Conservation (phyloP, 2,113 vertebrate genomes). For the Scomber japonicus region DNA sequence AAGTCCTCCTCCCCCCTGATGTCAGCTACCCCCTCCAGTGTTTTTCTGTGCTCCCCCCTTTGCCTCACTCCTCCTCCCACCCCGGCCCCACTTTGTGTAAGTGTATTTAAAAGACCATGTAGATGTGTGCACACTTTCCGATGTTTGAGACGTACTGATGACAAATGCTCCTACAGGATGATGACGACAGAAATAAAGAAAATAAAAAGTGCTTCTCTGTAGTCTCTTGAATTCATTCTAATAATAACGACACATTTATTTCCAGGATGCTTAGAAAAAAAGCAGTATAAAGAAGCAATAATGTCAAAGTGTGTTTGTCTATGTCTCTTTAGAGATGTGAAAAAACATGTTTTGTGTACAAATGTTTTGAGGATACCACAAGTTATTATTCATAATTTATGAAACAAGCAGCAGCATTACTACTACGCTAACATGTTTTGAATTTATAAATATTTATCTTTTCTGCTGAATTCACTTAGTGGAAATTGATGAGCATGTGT, state of each 20-base stretch:
- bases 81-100: constrained; percentile 83
- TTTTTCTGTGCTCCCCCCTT: constrained; percentile 79
- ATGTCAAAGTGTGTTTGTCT: not conserved
- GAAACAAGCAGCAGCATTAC: not conserved
- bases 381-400: not conserved
- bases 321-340: not conserved
- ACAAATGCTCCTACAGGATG: constrained; percentile 77
- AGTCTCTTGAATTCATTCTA: not conserved
- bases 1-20: constrained; percentile 67
- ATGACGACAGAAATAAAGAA: constrained; percentile 76
- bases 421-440: not conserved
- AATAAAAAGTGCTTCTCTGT: constrained; percentile 72
- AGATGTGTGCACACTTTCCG: constrained; percentile 91
- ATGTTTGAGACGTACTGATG: constrained; percentile 87
- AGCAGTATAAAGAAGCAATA: not conserved
- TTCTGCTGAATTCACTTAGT: too few species aligned
- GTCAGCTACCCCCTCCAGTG: constrained; percentile 89
- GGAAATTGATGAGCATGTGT: too few species aligned
- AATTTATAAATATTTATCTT: too few species aligned
- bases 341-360: not conserved
- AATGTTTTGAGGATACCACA: not conserved
- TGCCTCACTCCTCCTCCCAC: not conserved
- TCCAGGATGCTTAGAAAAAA: not conserved
- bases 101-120: constrained; percentile 91
- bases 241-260: not conserved